Base-by-base conservation (phyloP, 1,140 invertebrate species). In the Heliconius hewitsoni region DNA sequence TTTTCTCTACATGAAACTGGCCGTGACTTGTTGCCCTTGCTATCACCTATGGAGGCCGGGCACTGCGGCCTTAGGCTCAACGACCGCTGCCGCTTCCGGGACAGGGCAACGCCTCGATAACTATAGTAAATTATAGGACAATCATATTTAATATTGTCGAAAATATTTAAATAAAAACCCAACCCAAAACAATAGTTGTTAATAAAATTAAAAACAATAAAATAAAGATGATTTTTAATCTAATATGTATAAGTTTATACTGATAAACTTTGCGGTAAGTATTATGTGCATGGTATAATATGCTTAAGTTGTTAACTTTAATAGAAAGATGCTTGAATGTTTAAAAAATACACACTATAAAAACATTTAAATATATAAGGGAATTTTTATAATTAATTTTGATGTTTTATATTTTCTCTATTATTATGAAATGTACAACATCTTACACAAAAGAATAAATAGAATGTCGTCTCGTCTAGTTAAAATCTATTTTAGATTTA, bases 1-100 rank as follows among this genome's bases (percentile, higher is more conserved):
- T 76, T 70, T 76, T 71, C 78, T 60, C 73, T 79, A 42, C 60
- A 76, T 72, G 27, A 73, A 80, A 76, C 74, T 52, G 83, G 79
- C 83, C 84, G 70, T 86, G 86, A 87, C 86, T 87, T 82, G 84
- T 80, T 79, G 89, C 85, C 89, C 89, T 90, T 89, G 89, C 86
- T 89, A 89, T 87, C 85, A 85, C 87, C 81, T 78, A 80, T 76
- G 82, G 86, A 81, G 86, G 85, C 82, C 82, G 73, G 74, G 79
- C 75, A 78, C 78, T 82, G 79, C 39, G 83, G 76, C 86, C 86
- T 86, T 84, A 80, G 81, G 83, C 86, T 83, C 86, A 87, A 82
- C 77, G 87, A 86, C 86, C 86, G 80, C 73, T 80, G 71, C 19
- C 18, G 73, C 77, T 85, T 89, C 88, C 88, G 82, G 87, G 81